Evolutionary conservation across 2,113 vertebrate genomes (phyloP).

Genomic region (Misgurnus mizolepis): DNA sequence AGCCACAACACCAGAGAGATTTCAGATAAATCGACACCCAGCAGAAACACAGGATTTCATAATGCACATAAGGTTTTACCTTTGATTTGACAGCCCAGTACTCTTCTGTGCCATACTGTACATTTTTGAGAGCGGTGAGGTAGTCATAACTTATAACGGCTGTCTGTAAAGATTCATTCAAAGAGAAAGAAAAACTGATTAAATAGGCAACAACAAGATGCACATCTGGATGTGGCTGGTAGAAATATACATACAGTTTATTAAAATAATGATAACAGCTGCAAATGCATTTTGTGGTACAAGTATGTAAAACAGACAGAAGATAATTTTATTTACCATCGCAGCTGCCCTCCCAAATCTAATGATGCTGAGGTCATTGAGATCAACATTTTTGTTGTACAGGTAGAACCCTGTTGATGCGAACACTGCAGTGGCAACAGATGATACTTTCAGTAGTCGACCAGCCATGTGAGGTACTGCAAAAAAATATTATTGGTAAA

Average conservation of each 20-base stretch:
- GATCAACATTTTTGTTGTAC: constrained; percentile 80
- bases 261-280: no score
- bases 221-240: not conserved
- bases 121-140: constrained; percentile 81
- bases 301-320: not conserved
- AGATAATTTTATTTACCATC: constrained; percentile 75
- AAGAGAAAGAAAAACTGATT: not conserved
- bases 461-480: constrained; percentile 82
- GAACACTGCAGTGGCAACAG: constrained; percentile 74
- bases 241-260: not conserved
- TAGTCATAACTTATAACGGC: constrained; percentile 91
- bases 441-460: constrained; percentile 80
- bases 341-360: constrained; percentile 87
- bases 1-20: no score
- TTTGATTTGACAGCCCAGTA: constrained; percentile 85
- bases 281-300: not conserved
- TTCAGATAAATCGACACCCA: constrained; percentile 1
- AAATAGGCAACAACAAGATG: not conserved
- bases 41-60: not conserved
- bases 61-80: constrained; percentile 70
- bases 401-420: constrained; percentile 84
- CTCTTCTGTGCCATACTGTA: constrained; percentile 82
- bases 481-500: not conserved
- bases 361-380: constrained; percentile 86
- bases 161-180: constrained; percentile 73